Conservation (phyloP, 2,797 vertebrate genomes). For the Anguilla megastoma region DNA sequence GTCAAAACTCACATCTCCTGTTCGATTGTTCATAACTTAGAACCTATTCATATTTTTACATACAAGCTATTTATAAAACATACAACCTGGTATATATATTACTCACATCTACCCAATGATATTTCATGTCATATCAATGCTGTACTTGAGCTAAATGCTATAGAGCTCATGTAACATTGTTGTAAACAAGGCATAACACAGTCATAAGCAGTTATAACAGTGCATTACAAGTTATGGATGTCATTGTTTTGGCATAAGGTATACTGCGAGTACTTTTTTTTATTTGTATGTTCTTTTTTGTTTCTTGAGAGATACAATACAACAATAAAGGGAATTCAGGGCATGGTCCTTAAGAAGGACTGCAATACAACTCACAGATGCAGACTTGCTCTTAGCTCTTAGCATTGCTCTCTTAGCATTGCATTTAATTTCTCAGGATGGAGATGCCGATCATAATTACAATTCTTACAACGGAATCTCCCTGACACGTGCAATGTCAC, state of each 20-base stretch:
- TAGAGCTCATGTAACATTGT: too few relatives aligned
- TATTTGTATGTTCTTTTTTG: not conserved
- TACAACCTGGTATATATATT: not conserved
- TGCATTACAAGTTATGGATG: too few relatives aligned
- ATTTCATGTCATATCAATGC: not conserved
- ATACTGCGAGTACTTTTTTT: too few relatives aligned
- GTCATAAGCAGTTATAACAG: too few relatives aligned
- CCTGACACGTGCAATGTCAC: not conserved
- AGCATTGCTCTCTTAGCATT: too few relatives aligned
- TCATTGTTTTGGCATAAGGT: too few relatives aligned
- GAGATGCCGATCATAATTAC: not conserved
- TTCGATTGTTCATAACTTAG: not conserved
- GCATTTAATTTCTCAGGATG: too few relatives aligned
- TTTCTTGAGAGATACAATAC: not conserved
- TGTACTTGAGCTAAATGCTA: too few relatives aligned
- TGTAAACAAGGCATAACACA: too few relatives aligned
- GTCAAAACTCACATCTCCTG: not conserved
- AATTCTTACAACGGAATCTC: not conserved
- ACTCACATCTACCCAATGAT: not conserved
- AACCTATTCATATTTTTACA: not conserved
- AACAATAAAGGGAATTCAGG: not conserved
- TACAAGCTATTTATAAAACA: not conserved
- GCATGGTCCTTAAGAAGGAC: not conserved
- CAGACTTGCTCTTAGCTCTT: too few relatives aligned
- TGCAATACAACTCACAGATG: not conserved